phyloP scores from a whole-genome alignment of 2,113 vertebrate genomes.

The Toxotes jaculatrix region DNA sequence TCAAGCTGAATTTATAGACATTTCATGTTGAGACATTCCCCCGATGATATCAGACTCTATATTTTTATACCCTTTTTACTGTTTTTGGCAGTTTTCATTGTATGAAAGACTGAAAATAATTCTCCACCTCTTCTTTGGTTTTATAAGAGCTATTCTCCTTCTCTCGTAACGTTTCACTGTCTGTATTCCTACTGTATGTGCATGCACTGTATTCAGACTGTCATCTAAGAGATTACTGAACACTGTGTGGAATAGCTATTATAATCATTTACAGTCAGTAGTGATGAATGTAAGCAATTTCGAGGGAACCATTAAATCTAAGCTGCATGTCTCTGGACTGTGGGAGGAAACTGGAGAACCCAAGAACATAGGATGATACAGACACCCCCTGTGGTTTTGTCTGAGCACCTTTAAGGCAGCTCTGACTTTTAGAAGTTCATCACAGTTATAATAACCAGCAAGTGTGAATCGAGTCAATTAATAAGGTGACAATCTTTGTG shows the following conservation, averaged over 20 bases:
- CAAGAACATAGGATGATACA: background rate
- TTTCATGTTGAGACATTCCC: background rate
- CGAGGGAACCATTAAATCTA: background rate
- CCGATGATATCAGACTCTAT: background rate
- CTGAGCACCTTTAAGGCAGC: too few relatives aligned
- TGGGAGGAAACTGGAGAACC: background rate
- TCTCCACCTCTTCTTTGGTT: background rate
- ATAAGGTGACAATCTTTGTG: background rate
- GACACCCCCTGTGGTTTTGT: background rate
- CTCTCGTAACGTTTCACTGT: background rate
- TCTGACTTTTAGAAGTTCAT: background rate
- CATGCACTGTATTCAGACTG: background rate
- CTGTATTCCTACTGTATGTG: background rate
- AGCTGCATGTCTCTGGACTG: background rate
- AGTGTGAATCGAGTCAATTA: background rate
- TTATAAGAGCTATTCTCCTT: background rate
- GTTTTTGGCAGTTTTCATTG: background rate
- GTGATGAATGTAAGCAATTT: background rate
- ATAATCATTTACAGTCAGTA: background rate
- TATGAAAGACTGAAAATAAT: background rate
- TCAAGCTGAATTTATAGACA: background rate
- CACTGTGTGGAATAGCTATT: background rate
- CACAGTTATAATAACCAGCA: background rate
- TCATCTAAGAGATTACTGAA: background rate
- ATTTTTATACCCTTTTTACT: background rate